Conservation (phyloP, 2,113 vertebrate species). For the Callipepla squamata region DNA sequence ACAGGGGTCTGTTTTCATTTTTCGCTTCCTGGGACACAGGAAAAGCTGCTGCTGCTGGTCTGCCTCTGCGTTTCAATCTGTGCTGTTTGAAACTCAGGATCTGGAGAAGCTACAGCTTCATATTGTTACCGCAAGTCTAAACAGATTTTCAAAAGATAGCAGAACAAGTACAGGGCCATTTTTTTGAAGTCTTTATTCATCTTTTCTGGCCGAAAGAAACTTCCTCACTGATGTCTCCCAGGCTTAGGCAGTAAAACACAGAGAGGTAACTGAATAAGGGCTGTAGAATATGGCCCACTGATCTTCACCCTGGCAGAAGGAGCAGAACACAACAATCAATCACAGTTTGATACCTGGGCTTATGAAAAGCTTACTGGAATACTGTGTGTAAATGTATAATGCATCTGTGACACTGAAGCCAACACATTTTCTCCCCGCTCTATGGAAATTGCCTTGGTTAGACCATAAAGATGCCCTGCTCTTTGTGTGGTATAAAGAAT, state of each 20-base stretch:
- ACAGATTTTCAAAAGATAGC: neutral
- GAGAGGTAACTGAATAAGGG: neutral
- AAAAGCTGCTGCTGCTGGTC: neutral
- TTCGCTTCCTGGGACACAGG: neutral
- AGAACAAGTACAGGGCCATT: neutral
- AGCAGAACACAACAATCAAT: neutral
- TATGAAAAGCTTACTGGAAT: neutral
- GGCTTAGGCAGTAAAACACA: neutral
- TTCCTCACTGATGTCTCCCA: neutral
- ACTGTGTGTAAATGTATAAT: neutral
- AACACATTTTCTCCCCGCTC: neutral
- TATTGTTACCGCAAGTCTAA: neutral
- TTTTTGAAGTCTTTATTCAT: constrained; percentile 37
- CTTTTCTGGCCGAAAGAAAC: neutral
- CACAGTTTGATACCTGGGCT: neutral
- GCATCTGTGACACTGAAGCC: neutral
- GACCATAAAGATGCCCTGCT: neutral
- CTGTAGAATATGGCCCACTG: neutral
- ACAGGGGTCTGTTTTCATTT: fast-evolving
- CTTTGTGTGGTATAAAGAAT: neutral
- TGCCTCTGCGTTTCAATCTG: neutral
- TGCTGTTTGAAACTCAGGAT: neutral
- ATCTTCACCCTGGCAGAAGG: neutral
- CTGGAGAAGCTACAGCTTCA: neutral
- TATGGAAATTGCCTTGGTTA: neutral